Base-by-base conservation (phyloP, 2,113 vertebrate genomes). In the Danionella cerebrum region DNA sequence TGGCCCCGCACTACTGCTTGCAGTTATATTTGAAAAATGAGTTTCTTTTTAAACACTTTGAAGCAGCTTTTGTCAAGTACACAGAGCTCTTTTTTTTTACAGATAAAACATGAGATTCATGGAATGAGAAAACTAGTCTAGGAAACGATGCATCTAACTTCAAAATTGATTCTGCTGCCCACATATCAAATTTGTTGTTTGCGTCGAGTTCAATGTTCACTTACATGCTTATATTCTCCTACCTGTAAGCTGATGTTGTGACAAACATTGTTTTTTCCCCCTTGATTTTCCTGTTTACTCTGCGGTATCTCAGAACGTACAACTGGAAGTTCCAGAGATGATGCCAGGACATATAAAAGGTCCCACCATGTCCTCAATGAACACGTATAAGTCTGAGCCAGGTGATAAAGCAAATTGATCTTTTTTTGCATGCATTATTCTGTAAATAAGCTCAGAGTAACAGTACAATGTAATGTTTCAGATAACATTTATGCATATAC, bases 331-430 rank as follows among this genome's bases (percentile, higher is more conserved):
- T 29, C 84, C 84, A 41, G 84, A 75, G 31, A 77, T 82, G 21
- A 81, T 76, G 70, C 51, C 21, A 12, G 7, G 35, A 42, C 65
- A 8, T 18, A 48, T 65, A 76, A 54, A 71, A 48, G 67, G 11
- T 60, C 44, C 31, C 48, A 51, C 12, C 29, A 16, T 0, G 12
- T 78, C 84, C 57, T 79, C 81, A 39, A 55, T 79, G 35, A 72
- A 82, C 35, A 67, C 77, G 41, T 87, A 88, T 44, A 90, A 89
- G 73, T 82, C 75, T 1, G 85, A 88, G 58, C 83, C 87, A 85
- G 89, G 89, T 90, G 5, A 53, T 6, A 9, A 12, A 14, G 27
- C 8, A n/a, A 6, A 18, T 53, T 16, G 10, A 14, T 27, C 5
- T 22, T 53, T n/a, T 54, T 31, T 35, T 21, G 13, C 27, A 44